A percentile compares a stretch with the other conserved stretches of the same genome.
phyloP scores from a whole-genome alignment of 2,888 invertebrate genomes.

The Ormyrus rosae region DNA sequence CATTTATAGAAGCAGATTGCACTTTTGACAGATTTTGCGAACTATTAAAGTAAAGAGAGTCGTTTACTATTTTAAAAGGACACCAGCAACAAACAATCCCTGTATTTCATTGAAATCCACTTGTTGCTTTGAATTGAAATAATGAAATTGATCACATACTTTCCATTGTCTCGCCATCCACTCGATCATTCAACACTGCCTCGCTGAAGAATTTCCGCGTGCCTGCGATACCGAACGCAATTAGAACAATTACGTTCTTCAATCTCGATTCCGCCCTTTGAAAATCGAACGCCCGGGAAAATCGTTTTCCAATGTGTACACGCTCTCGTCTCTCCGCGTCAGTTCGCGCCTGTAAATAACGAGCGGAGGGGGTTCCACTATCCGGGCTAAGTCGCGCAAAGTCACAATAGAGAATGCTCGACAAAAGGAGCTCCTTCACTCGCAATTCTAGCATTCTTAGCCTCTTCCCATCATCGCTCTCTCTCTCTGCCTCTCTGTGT shows the following conservation, averaged over 20 bases:
- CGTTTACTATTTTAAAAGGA: too few species aligned
- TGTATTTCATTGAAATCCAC: too few species aligned
- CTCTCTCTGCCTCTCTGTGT: neutral
- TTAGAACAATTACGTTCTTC: slow-evolving; percentile 1
- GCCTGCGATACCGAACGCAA: neutral
- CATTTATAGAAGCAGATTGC: too few species aligned
- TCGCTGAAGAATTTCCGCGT: too few species aligned
- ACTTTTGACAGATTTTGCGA: too few species aligned
- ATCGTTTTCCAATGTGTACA: neutral
- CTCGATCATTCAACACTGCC: too few species aligned
- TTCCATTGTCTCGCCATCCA: too few species aligned
- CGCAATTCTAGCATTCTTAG: slow-evolving; percentile 29
- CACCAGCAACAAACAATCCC: too few species aligned
- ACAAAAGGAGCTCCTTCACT: slow-evolving; percentile 22
- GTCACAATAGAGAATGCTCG: slow-evolving; percentile 27
- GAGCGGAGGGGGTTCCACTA: neutral
- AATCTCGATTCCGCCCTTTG: neutral
- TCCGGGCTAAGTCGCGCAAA: slow-evolving; percentile 6
- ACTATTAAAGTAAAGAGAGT: too few species aligned
- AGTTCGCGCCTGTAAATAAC: slow-evolving; percentile 37
- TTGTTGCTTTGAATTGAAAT: too few species aligned
- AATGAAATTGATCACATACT: too few species aligned
- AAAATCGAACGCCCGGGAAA: neutral
- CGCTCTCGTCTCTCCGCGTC: neutral
- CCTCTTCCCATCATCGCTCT: neutral